Evolutionary conservation across 2,888 invertebrate species (phyloP).

Genomic region (Gonocerus acuteangulatus): DNA sequence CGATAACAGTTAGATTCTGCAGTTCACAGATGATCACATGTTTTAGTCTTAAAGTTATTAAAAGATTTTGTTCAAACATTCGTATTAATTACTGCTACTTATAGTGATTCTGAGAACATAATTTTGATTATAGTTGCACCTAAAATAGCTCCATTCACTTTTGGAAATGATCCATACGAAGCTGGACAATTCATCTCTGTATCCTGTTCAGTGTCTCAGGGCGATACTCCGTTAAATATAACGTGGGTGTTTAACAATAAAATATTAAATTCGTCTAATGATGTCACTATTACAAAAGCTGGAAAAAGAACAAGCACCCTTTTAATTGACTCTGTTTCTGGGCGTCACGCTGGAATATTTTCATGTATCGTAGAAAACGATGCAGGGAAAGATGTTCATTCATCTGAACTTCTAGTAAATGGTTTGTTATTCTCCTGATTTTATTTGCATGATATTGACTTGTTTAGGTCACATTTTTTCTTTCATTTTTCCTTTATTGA

Average conservation of each 20-base stretch:
- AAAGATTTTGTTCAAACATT: too few relatives aligned
- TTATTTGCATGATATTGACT: not conserved
- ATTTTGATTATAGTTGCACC: constrained; percentile 36
- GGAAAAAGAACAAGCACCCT: constrained; percentile 57
- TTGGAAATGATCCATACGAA: constrained; percentile 38
- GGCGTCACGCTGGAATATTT: constrained; percentile 65
- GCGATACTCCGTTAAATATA: constrained; percentile 58
- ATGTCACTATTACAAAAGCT: constrained; percentile 51
- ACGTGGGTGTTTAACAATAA: constrained; percentile 56
- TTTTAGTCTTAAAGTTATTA: too few relatives aligned
- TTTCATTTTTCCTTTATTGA: too few relatives aligned
- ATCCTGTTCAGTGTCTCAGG: constrained; percentile 49
- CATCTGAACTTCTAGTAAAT: constrained; percentile 60
- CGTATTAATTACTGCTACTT: too few relatives aligned
- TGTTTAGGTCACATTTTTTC: not conserved
- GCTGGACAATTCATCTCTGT: constrained; percentile 44
- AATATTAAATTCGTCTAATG: constrained; percentile 46
- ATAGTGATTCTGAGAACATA: too few relatives aligned
- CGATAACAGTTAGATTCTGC: too few relatives aligned
- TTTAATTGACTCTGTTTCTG: constrained; percentile 59
- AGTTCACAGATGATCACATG: too few relatives aligned
- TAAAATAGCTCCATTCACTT: constrained; percentile 38
- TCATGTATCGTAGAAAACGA: constrained; percentile 62
- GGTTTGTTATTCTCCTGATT: constrained; percentile 46
- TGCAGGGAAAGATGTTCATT: constrained; percentile 59